Base-by-base conservation (phyloP, 2,797 vertebrate species). In the Gallinago solitaria region DNA sequence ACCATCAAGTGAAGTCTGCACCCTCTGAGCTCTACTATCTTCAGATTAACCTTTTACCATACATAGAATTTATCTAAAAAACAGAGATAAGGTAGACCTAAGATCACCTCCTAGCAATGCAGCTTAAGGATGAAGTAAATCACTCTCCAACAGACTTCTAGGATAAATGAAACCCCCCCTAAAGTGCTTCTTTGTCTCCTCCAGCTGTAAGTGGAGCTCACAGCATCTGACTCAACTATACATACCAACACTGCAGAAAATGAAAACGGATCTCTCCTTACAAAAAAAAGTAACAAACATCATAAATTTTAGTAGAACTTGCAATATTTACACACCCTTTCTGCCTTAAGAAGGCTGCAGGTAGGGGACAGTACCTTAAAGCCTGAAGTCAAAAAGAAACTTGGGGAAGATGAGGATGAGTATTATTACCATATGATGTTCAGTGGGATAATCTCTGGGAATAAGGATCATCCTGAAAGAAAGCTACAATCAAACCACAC, bases 241-340 rank as follows among this genome's bases (percentile, higher is more conserved):
- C 9, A 13, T 16, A 68, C 1, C 7, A 2, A 28, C 10, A 8
- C 5, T 11, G 35, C 1, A 60, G 43, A 54, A 17, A 63, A 51
- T 14, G 9, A 70, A 85, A 91, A 28, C 13, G 64, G 35, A 41
- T 19, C 23, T 19, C 37, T 75, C 32, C 33, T 77, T 67, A 39
- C 1, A 13, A 93, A 89, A 77, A 45, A 0, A 0, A 77, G 7
- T 24, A 32, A 70, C 2, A 47, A 27, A 69, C 6, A 9, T 15
- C 6, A 51, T 14, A 33, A 41, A 24, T 45, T 39, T 50, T 75
- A 8, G 63, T 86, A 75, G 19, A 48, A 50, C 19, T 59, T 35
- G 9, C 24, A 80, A 39, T 33, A 60, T 23, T 70, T 83, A 30
- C 17, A 48, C 11, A 45, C 2, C 16, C 17, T 67, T 67, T 83